Evolutionary conservation across 2,113 vertebrate species (phyloP).

Genomic region (Phyllostomus hastatus): DNA sequence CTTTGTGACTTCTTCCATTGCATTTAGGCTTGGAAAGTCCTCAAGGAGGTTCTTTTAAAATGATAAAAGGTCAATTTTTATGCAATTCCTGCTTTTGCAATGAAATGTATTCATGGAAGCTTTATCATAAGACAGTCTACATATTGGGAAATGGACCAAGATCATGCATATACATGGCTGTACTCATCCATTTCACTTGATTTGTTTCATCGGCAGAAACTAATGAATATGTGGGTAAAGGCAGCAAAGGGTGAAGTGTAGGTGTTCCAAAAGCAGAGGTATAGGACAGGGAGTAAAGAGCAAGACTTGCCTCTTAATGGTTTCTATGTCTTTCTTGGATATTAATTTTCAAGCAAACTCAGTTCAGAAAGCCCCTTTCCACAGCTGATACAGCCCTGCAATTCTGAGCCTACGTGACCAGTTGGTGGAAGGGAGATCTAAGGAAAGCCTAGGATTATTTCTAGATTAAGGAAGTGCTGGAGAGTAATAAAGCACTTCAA

Average conservation of each 20-base stretch:
- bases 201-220: conserved; percentile 55
- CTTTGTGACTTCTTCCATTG: conserved; percentile 32
- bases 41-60: conserved; percentile 45
- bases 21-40: conserved; percentile 53
- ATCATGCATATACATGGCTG: conserved; percentile 49
- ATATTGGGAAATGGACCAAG: conserved; percentile 47
- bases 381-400: neutral
- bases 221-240: conserved; percentile 47
- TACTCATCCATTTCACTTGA: conserved; percentile 51
- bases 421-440: neutral
- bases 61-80: conserved; percentile 59
- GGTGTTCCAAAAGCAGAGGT: conserved; percentile 14
- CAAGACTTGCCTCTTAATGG: neutral
- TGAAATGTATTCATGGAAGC: conserved; percentile 60
- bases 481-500: neutral
- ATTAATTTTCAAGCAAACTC: neutral
- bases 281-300: neutral
- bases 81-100: conserved; percentile 50
- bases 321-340: neutral
- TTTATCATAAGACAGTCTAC: conserved; percentile 59
- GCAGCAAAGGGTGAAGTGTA: conserved; percentile 33
- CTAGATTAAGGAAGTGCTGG: neutral
- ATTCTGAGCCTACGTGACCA: neutral
- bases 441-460: neutral
- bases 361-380: neutral